Base-by-base conservation (phyloP, 2,113 vertebrate species). In the Petrocephalus microphthalmus region DNA sequence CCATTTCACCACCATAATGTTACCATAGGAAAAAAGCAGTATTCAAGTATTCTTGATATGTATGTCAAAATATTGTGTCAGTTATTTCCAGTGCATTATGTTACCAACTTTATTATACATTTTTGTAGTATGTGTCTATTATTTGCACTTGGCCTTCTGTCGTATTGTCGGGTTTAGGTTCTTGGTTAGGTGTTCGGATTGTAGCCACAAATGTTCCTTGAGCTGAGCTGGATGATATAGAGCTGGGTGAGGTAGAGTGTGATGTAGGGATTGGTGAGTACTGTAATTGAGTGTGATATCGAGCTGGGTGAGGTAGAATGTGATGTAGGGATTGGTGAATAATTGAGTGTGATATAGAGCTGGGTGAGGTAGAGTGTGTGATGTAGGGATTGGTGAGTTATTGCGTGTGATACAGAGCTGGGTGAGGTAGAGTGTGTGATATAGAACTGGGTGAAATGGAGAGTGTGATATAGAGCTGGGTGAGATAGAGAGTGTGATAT, bases 81-180 rank as follows among this genome's bases (percentile, higher is more conserved):
- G 93, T 94, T 95, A 91, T 95, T 94, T 91, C 93, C 93, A 91
- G 91, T 90, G 93, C 93, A 94, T 91, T 91, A 92, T 94, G 93
- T 92, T 71, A 94, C 92, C 93, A 94, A 95, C 94, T 94, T 94
- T 94, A 94, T 92, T 93, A 93, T 86, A 29, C 33, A 22, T 60
- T 11, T 86, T 60, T 64, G 22, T 60, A 91, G 92, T 93, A 91
- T 89, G 87, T 91, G 33, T 86, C 19, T 60, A 20, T 60, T 60
- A 57, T 57, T 60, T 42, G 56, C 54, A 22, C 7, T 56, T 86
- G 56, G 85, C 7, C 19, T 19, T 60, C 8, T 60, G 42, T 29
- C 15, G 1, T 85, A 54, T 53, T 25, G 84, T 54, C 42, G 52
- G 84, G 25, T 56, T 54, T 85, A 51, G 33, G 25, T 29, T 85